Evolutionary conservation across 1,140 invertebrate species (phyloP).

Genomic region (Penaeus japonicus): DNA sequence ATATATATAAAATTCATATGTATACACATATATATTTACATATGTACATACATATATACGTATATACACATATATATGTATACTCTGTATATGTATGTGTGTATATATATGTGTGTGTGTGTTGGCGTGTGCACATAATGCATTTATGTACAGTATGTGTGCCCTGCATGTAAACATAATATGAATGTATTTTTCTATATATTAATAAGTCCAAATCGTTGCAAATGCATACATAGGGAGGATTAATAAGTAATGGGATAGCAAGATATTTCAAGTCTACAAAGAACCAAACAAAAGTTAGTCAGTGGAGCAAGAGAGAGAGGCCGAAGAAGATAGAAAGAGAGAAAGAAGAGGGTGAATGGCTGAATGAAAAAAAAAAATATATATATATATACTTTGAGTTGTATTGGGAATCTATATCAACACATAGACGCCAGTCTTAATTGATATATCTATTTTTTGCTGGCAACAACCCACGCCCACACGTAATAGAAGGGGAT

Average conservation of each 20-base stretch:
- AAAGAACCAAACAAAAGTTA: no score
- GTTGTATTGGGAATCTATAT: no score
- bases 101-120: background rate
- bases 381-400: no score
- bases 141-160: background rate
- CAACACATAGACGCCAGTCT: no score
- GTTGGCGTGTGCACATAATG: background rate
- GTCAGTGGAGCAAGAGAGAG: no score
- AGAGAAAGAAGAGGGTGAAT: no score
- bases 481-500: no score
- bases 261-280: background rate
- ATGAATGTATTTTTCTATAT: background rate
- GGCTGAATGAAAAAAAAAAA: no score
- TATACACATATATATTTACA: background rate
- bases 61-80: background rate
- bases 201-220: background rate
- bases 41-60: background rate
- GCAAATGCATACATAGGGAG: background rate
- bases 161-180: no score
- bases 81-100: background rate
- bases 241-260: background rate
- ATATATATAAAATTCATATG: background rate
- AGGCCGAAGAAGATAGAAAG: no score
- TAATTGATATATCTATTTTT: no score
- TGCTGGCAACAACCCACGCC: no score